Evolutionary conservation across 53 echinoderm and acorn worm genomes (phyloP), one percentile per base, ranked within the genome.

Genomic region (Patiria pectinifera): DNA sequence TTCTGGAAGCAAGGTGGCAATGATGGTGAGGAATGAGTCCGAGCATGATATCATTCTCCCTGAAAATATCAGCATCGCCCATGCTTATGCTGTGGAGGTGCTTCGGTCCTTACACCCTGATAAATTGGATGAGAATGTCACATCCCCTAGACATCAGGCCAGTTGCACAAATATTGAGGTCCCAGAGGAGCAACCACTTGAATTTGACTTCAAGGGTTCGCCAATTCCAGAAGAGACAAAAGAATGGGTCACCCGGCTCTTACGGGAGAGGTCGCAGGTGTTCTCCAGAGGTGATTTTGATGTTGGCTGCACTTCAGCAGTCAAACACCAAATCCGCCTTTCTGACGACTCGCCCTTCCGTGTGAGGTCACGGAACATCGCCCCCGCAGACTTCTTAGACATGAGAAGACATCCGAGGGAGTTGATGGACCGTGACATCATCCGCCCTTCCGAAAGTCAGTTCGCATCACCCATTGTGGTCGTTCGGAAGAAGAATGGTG

Each of bases 391-490:
- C 59, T 88, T 86, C 78, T 58, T 83, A 14, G 89, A 91, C 44
- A 69, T 85, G 2, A 45, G 91, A 35, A 35, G 35, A 35, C 93
- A 95, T 48, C 84, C 94, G 53, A 63, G 53, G 48, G 89, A 92
- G 13, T 26, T 95, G 89, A 66, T 91, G 85, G 92, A 83, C 2
- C 93, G 87, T 15, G 87, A 59, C 25, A 87, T 93, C 83, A 95
- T 95, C 48, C 48, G 85, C 4, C 87, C 93, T 26, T 91, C 91
- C 2, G 23, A 62, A 16, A 95, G 95, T 66, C 93, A 61, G 0
- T 95, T 60, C 22, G 87, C 95, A 24, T 95, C 95, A 3, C 91
- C 93, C 0, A 94, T 95, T 59, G 94, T 95, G 9, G 60, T 95
- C 15, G 94, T 94, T 1, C 76, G n/a, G n/a, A n/a, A n/a, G n/a